phyloP scores from a whole-genome alignment of 1,140 invertebrate species.

The Aphis gossypii region DNA sequence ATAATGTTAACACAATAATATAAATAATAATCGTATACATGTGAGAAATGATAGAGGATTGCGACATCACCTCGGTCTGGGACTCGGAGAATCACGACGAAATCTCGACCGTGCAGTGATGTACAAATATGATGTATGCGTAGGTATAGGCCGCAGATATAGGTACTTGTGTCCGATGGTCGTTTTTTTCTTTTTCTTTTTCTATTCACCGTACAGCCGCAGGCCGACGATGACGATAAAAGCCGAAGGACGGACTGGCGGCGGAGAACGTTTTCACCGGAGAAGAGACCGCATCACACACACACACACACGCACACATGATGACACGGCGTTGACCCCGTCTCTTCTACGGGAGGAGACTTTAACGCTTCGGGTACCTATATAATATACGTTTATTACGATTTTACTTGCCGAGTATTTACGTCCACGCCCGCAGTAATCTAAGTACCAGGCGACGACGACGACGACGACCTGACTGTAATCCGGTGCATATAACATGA shows the following conservation, averaged over 20 bases:
- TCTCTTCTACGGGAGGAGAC: not conserved
- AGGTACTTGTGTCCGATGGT: not conserved
- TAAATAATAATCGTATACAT: not conserved
- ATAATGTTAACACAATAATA: not conserved
- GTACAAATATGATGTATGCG: not conserved
- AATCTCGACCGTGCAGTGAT: not conserved
- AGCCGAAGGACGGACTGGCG: not conserved
- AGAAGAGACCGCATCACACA: not conserved
- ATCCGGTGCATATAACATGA: not conserved
- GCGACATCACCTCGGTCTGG: not conserved
- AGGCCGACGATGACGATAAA: not conserved
- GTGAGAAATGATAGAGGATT: not conserved
- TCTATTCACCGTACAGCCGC: not conserved
- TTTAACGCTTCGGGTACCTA: not conserved
- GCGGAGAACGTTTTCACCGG: not conserved
- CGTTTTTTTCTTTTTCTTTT: not conserved
- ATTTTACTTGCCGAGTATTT: not conserved
- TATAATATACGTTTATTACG: not conserved
- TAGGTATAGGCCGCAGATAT: not conserved
- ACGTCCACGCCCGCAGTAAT: not conserved
- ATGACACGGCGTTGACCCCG: not conserved
- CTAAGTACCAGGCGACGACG: not conserved
- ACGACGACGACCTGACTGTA: not conserved
- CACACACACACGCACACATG: not conserved
- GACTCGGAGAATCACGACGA: not conserved